Percentiles rank a stretch among this genome's conserved stretches.
These are phyloP conservation scores for Muscicapa striata DNA, from an alignment of 2,797 vertebrate genomes.

Conservation along the genomic window DNA sequence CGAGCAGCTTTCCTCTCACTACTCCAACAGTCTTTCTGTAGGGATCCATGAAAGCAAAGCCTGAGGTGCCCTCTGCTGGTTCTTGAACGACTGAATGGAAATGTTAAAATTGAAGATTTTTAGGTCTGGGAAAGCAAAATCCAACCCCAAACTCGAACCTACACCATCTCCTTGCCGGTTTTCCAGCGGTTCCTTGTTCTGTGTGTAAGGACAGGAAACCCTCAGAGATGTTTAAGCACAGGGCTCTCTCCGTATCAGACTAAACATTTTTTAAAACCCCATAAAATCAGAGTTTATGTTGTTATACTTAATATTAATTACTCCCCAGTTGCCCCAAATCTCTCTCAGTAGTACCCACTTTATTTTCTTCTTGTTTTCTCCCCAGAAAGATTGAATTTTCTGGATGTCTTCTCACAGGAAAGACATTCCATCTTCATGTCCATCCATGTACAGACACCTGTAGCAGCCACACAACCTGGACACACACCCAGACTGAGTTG, in stretches of 20 bases:
- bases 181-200: accelerated
- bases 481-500: not conserved
- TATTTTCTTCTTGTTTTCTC: not conserved
- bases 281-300: not conserved
- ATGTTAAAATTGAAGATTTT: accelerated
- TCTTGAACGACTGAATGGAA: not conserved
- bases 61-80: constrained; percentile 62
- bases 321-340: not conserved
- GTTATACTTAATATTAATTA: not conserved
- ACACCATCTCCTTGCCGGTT: not conserved
- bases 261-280: not conserved
- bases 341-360: not conserved
- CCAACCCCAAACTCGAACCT: not conserved
- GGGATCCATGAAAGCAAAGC: not conserved
- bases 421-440: not conserved
- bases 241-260: not conserved
- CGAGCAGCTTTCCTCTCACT: too few species aligned
- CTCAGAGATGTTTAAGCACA: not conserved
- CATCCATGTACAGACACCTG: accelerated
- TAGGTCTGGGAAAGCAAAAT: not conserved
- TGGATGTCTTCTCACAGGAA: not conserved
- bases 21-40: accelerated
- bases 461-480: not conserved
- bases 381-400: not conserved
- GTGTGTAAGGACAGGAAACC: not conserved